Evolutionary conservation across 2,888 invertebrate genomes (phyloP).

Genomic region (Brassicogethes aeneus): DNA sequence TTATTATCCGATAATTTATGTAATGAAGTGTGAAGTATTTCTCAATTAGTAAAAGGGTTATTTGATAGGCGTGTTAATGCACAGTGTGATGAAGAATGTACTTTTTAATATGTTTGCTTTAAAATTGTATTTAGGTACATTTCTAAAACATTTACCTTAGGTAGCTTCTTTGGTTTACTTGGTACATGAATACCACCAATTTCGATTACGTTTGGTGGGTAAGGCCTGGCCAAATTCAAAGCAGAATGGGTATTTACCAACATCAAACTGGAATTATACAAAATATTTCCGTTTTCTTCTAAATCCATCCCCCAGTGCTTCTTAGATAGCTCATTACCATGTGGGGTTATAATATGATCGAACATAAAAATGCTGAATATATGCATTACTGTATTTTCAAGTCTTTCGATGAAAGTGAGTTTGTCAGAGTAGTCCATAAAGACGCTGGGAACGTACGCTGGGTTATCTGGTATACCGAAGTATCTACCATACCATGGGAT

Average conservation of each 20-base stretch:
- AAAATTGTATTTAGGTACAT: too few species aligned
- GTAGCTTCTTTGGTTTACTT: conserved; percentile 25
- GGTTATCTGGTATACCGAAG: conserved; percentile 44
- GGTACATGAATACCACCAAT: conserved; percentile 46
- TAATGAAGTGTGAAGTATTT: too few species aligned
- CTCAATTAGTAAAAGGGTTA: too few species aligned
- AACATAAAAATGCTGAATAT: conserved; percentile 20
- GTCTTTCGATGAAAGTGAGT: conserved; percentile 34
- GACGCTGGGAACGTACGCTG: conserved; percentile 43
- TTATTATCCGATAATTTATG: too few species aligned
- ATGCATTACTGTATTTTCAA: conserved; percentile 38
- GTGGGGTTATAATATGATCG: conserved; percentile 15
- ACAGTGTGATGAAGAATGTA: too few species aligned
- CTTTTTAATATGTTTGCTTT: too few species aligned
- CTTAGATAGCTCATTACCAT: conserved; percentile 23
- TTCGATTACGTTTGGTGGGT: conserved; percentile 44
- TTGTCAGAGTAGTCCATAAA: conserved; percentile 34
- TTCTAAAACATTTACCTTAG: conserved; percentile 23
- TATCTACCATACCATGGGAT: conserved; percentile 43
- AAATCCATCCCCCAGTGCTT: conserved; percentile 27
- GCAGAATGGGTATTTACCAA: conserved; percentile 42
- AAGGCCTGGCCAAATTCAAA: conserved; percentile 39
- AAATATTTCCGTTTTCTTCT: conserved; percentile 35
- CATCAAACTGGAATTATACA: conserved; percentile 41
- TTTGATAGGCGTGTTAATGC: too few species aligned